phyloP scores from a whole-genome alignment of 1,140 invertebrate genomes.

The Musca vetustissima region DNA sequence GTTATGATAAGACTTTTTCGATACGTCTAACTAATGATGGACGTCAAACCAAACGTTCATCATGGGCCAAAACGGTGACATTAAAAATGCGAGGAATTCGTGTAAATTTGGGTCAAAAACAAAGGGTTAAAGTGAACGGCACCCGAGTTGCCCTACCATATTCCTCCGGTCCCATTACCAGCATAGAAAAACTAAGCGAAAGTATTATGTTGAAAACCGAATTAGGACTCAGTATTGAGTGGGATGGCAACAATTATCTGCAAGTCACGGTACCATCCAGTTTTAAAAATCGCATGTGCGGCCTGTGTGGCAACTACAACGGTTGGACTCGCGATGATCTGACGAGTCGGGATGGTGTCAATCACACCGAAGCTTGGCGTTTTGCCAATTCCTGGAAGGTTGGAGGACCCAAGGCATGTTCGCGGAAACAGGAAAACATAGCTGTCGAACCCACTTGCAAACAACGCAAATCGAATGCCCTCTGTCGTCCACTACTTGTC shows the following conservation, averaged over 20 bases:
- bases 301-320: constrained; percentile 94
- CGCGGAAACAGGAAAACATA: constrained; percentile 56
- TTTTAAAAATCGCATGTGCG: constrained; percentile 80
- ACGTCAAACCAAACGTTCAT: constrained; percentile 72
- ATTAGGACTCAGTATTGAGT: constrained; percentile 78
- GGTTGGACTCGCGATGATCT: constrained; percentile 74
- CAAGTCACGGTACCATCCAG: constrained; percentile 82
- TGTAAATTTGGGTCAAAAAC: constrained; percentile 84
- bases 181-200: constrained; percentile 64
- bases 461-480: constrained; percentile 41
- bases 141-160: constrained; percentile 71
- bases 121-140: constrained; percentile 84
- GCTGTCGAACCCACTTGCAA: constrained; percentile 55
- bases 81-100: constrained; percentile 72
- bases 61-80: constrained; percentile 86
- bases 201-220: constrained; percentile 67
- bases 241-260: constrained; percentile 90
- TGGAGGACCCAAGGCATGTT: constrained; percentile 73
- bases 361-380: constrained; percentile 64
- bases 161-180: constrained; percentile 56
- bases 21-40: constrained; percentile 88
- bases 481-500: constrained; percentile 50
- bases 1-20: constrained; percentile 75
- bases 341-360: constrained; percentile 67
- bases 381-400: constrained; percentile 87